Percentiles rank a stretch among this genome's conserved stretches.
phyloP scores from a whole-genome alignment of 2,113 vertebrate genomes.

The Donacobius atricapilla region DNA sequence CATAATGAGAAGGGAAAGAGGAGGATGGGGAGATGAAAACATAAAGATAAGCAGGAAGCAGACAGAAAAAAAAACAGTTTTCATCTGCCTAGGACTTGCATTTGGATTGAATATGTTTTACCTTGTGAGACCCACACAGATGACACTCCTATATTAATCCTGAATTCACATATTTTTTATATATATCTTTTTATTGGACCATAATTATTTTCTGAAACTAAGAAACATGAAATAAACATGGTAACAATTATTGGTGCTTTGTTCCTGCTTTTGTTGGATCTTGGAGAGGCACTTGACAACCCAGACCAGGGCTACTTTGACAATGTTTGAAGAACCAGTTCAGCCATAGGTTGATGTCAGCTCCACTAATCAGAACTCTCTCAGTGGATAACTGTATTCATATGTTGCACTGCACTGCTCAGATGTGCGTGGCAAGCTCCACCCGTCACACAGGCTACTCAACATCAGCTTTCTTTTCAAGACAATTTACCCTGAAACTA shows the following conservation, averaged over 20 bases:
- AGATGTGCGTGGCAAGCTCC: background rate
- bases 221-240: constrained; percentile 57
- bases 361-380: constrained; percentile 28
- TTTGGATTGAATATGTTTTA: background rate
- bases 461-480: background rate
- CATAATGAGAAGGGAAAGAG: background rate
- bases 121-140: background rate
- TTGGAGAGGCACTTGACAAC: constrained; percentile 34
- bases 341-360: constrained; percentile 59
- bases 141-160: background rate
- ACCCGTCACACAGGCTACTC: background rate
- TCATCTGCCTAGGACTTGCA: background rate
- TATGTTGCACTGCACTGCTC: background rate
- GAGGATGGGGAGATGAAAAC: background rate
- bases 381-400: constrained; percentile 16
- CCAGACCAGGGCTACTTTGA: constrained; percentile 15
- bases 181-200: background rate
- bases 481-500: background rate
- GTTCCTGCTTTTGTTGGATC: constrained; percentile 64
- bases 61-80: background rate
- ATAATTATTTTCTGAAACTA: constrained; percentile 34
- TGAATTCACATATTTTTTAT: background rate
- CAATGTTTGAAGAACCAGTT: constrained; percentile 62
- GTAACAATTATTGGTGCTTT: constrained; percentile 60
- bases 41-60: background rate